Conservation (phyloP, 1,140 invertebrate genomes). For the Frieseomelitta varia region DNA sequence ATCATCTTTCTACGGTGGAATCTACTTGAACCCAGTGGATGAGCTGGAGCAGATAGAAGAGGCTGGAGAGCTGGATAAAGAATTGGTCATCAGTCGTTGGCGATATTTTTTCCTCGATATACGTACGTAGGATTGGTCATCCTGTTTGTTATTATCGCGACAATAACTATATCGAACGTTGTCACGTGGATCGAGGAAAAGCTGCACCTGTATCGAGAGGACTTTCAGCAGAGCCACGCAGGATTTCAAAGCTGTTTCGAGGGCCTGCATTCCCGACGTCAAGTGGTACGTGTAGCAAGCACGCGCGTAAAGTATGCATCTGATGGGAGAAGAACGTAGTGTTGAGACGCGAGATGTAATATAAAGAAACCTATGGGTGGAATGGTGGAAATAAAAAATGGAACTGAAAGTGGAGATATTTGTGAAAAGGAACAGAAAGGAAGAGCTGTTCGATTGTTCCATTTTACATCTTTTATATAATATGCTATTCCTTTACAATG, state of each 20-base stretch:
- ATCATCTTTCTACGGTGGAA: slow-evolving; percentile 46
- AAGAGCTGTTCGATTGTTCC: too few relatives aligned
- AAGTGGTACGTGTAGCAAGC: background rate
- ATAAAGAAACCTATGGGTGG: background rate
- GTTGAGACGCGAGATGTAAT: too few relatives aligned
- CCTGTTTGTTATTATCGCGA: background rate
- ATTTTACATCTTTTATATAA: too few relatives aligned
- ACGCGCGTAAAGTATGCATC: background rate
- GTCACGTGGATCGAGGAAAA: background rate
- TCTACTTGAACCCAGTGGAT: slow-evolving; percentile 47
- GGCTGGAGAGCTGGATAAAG: slow-evolving; percentile 5
- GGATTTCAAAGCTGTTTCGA: background rate
- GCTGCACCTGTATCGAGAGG: background rate
- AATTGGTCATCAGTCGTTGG: slow-evolving; percentile 29
- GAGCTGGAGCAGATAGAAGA: slow-evolving; percentile 10
- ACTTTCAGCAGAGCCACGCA: background rate
- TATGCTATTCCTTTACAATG: too few relatives aligned
- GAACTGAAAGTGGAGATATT: background rate
- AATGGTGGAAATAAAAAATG: background rate
- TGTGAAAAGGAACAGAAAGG: background rate
- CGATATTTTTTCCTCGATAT: slow-evolving; percentile 5
- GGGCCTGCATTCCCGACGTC: too few relatives aligned
- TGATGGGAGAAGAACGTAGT: background rate
- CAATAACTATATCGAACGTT: background rate
- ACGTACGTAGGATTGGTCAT: background rate